Evolutionary conservation across 2,797 vertebrate species (phyloP).

Genomic region (Taenioides sp.): DNA sequence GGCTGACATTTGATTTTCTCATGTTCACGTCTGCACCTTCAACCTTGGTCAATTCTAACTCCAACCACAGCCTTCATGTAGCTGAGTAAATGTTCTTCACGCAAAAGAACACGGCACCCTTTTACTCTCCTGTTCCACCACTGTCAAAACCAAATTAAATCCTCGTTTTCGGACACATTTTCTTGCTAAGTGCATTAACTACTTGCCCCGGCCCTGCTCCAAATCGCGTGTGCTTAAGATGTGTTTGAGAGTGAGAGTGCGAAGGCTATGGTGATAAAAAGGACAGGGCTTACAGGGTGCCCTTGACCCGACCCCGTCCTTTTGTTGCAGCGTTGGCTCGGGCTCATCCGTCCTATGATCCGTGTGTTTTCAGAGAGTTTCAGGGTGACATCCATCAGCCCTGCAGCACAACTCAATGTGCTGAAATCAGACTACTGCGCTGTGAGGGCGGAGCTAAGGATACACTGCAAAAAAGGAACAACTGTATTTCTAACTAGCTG

Average conservation of each 20-base stretch:
- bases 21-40: constrained; percentile 10
- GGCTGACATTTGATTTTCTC: constrained; percentile 21
- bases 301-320: constrained; percentile 25
- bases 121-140: not conserved
- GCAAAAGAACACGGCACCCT: not conserved
- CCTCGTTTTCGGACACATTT: not conserved
- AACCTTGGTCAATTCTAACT: not conserved
- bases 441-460: constrained; percentile 27
- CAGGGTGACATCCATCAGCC: constrained; percentile 20
- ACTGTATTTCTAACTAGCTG: no score
- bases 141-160: constrained; percentile 1
- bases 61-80: not conserved
- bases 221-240: not conserved
- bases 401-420: constrained; percentile 22
- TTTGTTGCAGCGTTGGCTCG: constrained; percentile 7
- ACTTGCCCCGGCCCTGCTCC: not conserved
- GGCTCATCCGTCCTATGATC: constrained; percentile 19
- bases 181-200: not conserved
- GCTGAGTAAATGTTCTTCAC: constrained; percentile 1
- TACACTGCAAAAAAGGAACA: constrained; percentile 21
- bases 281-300: not conserved
- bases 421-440: constrained; percentile 33
- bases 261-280: not conserved
- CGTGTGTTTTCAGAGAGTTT: constrained; percentile 36
- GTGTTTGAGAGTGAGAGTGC: not conserved